Conservation (phyloP, 2,888 invertebrate genomes). For the Deilephila porcellus region DNA sequence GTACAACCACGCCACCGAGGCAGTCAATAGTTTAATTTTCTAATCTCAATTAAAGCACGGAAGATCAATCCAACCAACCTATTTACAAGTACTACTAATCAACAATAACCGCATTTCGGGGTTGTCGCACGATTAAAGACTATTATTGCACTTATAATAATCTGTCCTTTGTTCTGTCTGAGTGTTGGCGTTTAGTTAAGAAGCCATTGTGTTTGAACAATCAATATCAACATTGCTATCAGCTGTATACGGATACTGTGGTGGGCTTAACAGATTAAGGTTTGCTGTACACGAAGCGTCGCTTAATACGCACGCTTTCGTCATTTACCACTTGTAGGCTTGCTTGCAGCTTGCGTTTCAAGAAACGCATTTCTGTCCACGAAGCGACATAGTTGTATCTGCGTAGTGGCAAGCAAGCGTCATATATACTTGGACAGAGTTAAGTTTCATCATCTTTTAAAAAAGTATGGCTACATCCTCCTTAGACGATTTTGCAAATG, state of each 20-base stretch:
- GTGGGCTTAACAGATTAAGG: constrained; percentile 16
- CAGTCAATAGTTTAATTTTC: not conserved
- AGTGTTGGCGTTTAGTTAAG: constrained; percentile 27
- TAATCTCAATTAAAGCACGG: not conserved
- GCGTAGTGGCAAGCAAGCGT: too few species aligned
- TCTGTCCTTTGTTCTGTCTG: constrained; percentile 21
- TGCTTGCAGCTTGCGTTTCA: too few species aligned
- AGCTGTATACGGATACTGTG: constrained; percentile 19
- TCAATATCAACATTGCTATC: constrained; percentile 22
- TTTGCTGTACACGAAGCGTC: too few species aligned
- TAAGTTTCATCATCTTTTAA: too few species aligned
- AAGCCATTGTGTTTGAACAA: constrained; percentile 24
- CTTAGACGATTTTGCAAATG: too few species aligned
- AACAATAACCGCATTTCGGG: not conserved
- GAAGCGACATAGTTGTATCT: too few species aligned
- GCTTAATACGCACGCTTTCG: too few species aligned
- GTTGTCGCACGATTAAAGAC: constrained; percentile 21
- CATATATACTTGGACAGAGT: too few species aligned
- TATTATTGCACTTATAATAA: constrained; percentile 26
- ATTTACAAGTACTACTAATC: not conserved
- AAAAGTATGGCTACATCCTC: too few species aligned
- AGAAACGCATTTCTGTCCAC: too few species aligned
- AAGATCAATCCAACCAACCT: not conserved
- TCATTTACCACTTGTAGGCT: too few species aligned
- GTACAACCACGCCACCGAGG: too few species aligned